A percentile compares a stretch with the other conserved stretches of the same genome.
Conservation (phyloP, 2,888 invertebrate genomes). For the Margaritifera margaritifera region DNA sequence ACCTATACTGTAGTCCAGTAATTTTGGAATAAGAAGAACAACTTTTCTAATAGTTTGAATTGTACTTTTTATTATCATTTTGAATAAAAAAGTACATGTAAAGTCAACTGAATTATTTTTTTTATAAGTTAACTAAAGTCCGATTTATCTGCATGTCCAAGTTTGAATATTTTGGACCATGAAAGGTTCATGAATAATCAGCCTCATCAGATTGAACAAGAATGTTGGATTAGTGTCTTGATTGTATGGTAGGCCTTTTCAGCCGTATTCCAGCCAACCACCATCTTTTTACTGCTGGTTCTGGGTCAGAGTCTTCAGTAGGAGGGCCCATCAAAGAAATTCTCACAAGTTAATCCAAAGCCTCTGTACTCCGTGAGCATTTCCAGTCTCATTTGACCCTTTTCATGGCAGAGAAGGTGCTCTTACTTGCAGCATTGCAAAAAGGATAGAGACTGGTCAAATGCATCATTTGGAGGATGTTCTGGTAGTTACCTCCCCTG, state of each 20-base stretch:
- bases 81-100: too few relatives aligned
- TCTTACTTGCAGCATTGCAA: slow-evolving; percentile 4
- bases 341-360: slow-evolving; percentile 4
- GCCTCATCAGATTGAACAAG: too few relatives aligned
- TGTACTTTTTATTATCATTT: too few relatives aligned
- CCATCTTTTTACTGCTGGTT: slow-evolving; percentile 6
- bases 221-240: too few relatives aligned
- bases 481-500: slow-evolving; percentile 1
- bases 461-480: slow-evolving; percentile 6
- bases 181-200: too few relatives aligned
- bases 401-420: slow-evolving; percentile 9
- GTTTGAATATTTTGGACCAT: too few relatives aligned
- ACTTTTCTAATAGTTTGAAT: too few relatives aligned
- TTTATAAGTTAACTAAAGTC: too few relatives aligned
- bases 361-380: not conserved
- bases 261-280: slow-evolving; percentile 3
- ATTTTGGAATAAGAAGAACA: too few relatives aligned
- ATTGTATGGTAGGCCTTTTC: slow-evolving; percentile 5
- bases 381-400: slow-evolving; percentile 9
- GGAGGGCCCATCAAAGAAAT: not conserved
- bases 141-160: too few relatives aligned
- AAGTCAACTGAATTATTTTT: too few relatives aligned
- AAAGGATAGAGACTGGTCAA: slow-evolving; percentile 6
- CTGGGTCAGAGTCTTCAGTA: not conserved
- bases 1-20: too few relatives aligned